Percentiles rank a stretch among this genome's conserved stretches.
These are phyloP conservation scores for Napeogenes sylphis DNA, from an alignment of 2,888 invertebrate species.

Conservation along the genomic window DNA sequence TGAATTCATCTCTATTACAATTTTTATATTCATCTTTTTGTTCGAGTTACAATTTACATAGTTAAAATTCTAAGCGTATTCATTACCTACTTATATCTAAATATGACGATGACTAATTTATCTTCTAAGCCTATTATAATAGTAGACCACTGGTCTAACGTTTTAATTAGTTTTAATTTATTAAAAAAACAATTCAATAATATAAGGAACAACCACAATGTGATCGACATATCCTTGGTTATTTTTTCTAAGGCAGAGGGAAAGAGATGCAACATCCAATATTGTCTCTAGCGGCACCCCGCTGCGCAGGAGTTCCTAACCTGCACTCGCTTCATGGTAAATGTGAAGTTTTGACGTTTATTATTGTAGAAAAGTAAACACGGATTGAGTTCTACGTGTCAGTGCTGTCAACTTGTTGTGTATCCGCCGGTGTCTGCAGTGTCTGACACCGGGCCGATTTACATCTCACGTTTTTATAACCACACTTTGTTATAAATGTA, in stretches of 20 bases:
- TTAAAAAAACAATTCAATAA: too few species aligned
- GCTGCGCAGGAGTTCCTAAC: constrained; percentile 32
- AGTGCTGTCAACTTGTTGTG: constrained; percentile 25
- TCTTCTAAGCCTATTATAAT: too few species aligned
- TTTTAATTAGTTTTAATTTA: too few species aligned
- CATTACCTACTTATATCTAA: too few species aligned
- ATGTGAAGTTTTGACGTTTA: constrained; percentile 40
- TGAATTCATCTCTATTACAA: too few species aligned
- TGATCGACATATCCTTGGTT: neutral
- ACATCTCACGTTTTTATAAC: neutral
- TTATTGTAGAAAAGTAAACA: constrained; percentile 42
- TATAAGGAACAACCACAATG: too few species aligned
- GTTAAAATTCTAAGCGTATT: too few species aligned
- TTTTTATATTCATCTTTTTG: neutral
- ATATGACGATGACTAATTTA: too few species aligned
- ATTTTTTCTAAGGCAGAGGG: constrained; percentile 1
- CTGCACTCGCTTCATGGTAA: constrained; percentile 26
- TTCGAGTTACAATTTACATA: too few species aligned
- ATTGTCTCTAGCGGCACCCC: constrained; percentile 28
- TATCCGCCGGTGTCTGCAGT: constrained; percentile 1
- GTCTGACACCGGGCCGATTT: neutral
- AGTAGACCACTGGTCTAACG: too few species aligned
- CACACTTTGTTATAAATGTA: too few species aligned
- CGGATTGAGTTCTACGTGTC: constrained; percentile 31
- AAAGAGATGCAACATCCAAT: constrained; percentile 13